Percentiles rank a stretch among this genome's conserved stretches.
Conservation (phyloP, 2,113 vertebrate species). For the Eurystomus gularis region DNA sequence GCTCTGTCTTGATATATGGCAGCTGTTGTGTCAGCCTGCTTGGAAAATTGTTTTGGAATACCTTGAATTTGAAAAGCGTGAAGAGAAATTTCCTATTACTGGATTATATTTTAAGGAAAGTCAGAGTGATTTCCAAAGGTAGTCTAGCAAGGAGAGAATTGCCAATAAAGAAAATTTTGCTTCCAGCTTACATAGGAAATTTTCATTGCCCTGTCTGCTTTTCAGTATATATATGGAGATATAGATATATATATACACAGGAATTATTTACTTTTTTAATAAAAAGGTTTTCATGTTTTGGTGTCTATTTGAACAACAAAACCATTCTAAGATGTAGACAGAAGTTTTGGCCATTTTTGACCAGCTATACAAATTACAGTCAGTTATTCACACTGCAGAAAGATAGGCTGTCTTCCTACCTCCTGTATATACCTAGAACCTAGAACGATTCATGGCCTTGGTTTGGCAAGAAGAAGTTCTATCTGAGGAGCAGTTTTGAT, state of each 20-base stretch:
- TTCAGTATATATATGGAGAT: background rate
- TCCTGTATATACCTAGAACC: background rate
- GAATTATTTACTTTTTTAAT: background rate
- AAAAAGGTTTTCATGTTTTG: background rate
- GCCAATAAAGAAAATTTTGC: background rate
- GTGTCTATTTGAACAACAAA: background rate
- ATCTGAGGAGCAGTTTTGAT: background rate
- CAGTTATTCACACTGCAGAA: background rate
- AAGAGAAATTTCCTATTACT: background rate
- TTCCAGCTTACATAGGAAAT: background rate
- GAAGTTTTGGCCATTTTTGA: background rate
- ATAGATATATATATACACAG: background rate
- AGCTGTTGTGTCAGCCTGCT: background rate
- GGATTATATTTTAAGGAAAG: background rate
- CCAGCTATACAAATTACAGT: background rate
- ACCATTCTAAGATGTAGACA: background rate
- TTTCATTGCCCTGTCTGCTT: background rate
- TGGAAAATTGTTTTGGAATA: background rate
- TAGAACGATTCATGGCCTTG: background rate
- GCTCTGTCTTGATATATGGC: background rate
- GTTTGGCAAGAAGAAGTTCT: background rate
- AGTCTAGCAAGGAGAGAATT: background rate
- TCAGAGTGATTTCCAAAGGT: background rate
- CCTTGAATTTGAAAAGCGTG: background rate
- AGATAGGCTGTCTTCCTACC: background rate